Evolutionary conservation across 2,113 vertebrate genomes (phyloP).

Genomic region (Tupaia chinensis): DNA sequence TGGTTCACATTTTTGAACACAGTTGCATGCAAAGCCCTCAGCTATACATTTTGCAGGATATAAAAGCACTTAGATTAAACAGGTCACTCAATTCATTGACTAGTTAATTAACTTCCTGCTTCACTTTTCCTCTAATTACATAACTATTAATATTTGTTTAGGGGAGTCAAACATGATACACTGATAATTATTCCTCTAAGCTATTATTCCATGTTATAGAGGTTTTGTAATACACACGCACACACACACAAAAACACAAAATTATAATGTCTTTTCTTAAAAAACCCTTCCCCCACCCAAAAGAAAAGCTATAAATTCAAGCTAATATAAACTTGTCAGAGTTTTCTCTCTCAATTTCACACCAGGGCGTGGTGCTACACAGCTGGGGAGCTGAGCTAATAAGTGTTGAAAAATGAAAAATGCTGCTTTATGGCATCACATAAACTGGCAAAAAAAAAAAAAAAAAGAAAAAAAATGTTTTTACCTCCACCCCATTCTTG

Average conservation of each 20-base stretch:
- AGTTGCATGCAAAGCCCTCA: neutral
- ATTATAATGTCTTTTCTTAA: conserved; percentile 61
- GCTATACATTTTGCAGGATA: neutral
- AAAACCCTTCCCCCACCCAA: conserved; percentile 58
- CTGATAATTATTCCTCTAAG: conserved; percentile 22
- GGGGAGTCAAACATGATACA: conserved; percentile 4
- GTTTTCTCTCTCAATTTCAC: conserved; percentile 81
- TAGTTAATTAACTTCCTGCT: neutral
- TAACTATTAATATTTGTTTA: neutral
- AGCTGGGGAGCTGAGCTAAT: conserved; percentile 87
- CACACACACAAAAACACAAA: conserved; percentile 62
- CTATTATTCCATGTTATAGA: neutral
- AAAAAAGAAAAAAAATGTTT: neutral
- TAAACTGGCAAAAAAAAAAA: conserved; percentile 79
- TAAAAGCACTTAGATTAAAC: neutral
- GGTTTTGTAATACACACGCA: neutral
- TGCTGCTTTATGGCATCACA: conserved; percentile 80
- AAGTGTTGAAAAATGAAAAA: conserved; percentile 86
- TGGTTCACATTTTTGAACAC: neutral
- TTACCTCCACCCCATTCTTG: conserved; percentile 68
- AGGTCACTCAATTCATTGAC: neutral
- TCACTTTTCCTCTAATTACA: neutral
- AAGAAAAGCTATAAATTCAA: conserved; percentile 82
- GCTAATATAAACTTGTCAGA: conserved; percentile 83
- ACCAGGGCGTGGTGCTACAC: conserved; percentile 83